Evolutionary conservation across 2,797 vertebrate genomes (phyloP).

Genomic region (Oceanodroma leucorhoa): DNA sequence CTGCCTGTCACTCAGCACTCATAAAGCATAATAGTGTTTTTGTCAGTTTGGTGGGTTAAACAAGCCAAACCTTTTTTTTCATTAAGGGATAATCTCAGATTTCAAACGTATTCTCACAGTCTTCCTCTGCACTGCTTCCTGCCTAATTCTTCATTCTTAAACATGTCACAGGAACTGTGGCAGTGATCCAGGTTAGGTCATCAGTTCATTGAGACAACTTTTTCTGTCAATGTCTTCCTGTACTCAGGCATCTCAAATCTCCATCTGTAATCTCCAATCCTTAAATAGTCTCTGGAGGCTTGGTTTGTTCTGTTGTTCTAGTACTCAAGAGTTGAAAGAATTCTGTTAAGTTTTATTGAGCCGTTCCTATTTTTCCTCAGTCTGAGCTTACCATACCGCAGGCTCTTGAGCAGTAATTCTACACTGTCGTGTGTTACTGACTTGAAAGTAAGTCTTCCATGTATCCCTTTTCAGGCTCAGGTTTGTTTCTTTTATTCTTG

Average conservation of each 20-base stretch:
- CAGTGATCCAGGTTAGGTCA: not conserved
- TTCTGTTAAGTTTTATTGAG: not conserved
- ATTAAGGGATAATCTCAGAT: not conserved
- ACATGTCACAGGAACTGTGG: not conserved
- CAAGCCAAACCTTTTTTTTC: not conserved
- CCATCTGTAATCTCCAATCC: not conserved
- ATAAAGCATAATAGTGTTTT: not conserved
- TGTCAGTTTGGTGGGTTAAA: not conserved
- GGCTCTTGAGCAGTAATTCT: not conserved
- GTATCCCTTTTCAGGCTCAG: not conserved
- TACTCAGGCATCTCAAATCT: not conserved
- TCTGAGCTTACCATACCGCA: not conserved
- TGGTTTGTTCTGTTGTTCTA: not conserved
- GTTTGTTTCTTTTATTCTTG: not conserved
- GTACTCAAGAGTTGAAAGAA: not conserved
- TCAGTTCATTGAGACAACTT: not conserved
- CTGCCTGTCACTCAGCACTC: not conserved
- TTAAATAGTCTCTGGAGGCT: not conserved
- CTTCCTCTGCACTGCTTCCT: not conserved
- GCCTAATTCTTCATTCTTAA: not conserved
- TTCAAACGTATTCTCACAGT: not conserved
- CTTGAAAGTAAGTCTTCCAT: not conserved
- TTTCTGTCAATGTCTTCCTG: not conserved
- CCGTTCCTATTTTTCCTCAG: not conserved
- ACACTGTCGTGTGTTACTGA: not conserved